Evolutionary conservation across 2,888 invertebrate species (phyloP).

Genomic region (Salticus scenicus): DNA sequence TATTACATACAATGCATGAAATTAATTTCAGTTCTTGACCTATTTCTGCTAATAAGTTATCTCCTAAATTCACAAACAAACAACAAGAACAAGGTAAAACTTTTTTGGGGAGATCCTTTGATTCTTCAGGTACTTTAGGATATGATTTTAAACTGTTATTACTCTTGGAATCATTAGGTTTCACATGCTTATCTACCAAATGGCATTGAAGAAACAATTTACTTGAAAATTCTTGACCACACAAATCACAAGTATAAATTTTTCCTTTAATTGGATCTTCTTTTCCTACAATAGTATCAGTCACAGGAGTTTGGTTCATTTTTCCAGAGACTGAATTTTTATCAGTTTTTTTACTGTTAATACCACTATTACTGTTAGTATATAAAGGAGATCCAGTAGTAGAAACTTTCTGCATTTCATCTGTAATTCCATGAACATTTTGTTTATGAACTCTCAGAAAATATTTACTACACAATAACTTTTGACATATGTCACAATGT

Average conservation of each 20-base stretch:
- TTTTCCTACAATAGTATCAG: background rate
- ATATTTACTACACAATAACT: constrained; percentile 98
- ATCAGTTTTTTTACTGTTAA: constrained; percentile 48
- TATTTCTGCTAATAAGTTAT: constrained; percentile 30
- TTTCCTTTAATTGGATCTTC: constrained; percentile 32
- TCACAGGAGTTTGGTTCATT: constrained; percentile 1
- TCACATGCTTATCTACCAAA: constrained; percentile 76
- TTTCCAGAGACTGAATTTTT: constrained; percentile 30
- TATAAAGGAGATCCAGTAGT: constrained; percentile 12
- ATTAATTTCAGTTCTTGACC: constrained; percentile 40
- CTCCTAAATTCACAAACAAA: constrained; percentile 57
- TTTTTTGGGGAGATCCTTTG: constrained; percentile 32
- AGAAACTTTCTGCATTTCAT: constrained; percentile 78
- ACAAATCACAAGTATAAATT: constrained; percentile 74
- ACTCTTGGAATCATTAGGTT: constrained; percentile 40
- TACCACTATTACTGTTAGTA: background rate
- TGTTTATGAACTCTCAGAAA: constrained; percentile 97
- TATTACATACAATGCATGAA: constrained; percentile 48
- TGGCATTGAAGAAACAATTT: constrained; percentile 77
- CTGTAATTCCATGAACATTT: constrained; percentile 96
- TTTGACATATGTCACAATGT: constrained; percentile 97
- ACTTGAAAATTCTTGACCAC: constrained; percentile 76
- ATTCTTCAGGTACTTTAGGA: constrained; percentile 31
- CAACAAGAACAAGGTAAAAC: constrained; percentile 65
- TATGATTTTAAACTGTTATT: constrained; percentile 7